Conservation (phyloP, 64 coral and sea anemone species). For the Catalaphyllia jardinei region DNA sequence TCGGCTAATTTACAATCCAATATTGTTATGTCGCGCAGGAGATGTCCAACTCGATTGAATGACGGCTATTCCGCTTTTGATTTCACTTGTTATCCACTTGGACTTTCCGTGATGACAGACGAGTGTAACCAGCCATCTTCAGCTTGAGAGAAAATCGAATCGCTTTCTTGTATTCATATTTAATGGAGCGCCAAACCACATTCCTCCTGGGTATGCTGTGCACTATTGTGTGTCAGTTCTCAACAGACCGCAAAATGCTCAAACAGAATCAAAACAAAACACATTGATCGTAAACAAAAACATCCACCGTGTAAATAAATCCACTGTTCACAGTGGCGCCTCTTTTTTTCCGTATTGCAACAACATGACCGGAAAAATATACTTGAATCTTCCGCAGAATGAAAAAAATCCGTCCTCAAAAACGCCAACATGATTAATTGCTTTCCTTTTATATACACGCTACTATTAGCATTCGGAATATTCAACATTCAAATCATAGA, state of each 20-base stretch:
- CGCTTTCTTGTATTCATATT: constrained; percentile 15
- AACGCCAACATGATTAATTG: background rate
- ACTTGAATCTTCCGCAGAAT: background rate
- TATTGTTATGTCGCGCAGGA: background rate
- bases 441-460: background rate
- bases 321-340: background rate
- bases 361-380: background rate
- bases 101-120: background rate
- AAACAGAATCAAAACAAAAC: constrained; percentile 32
- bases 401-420: background rate
- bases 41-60: background rate
- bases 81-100: background rate
- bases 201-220: background rate
- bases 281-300: constrained; percentile 16
- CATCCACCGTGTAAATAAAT: constrained; percentile 24
- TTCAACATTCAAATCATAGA: background rate
- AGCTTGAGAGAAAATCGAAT: constrained; percentile 1
- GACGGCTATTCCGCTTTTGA: background rate
- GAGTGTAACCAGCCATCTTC: background rate
- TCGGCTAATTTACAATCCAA: background rate
- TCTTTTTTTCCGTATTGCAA: background rate
- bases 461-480: background rate
- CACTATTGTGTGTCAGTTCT: constrained; percentile 11
- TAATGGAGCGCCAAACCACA: background rate
- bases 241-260: constrained; percentile 13